Conservation (phyloP, 2,797 vertebrate species). For the Gambusia yucatana region DNA sequence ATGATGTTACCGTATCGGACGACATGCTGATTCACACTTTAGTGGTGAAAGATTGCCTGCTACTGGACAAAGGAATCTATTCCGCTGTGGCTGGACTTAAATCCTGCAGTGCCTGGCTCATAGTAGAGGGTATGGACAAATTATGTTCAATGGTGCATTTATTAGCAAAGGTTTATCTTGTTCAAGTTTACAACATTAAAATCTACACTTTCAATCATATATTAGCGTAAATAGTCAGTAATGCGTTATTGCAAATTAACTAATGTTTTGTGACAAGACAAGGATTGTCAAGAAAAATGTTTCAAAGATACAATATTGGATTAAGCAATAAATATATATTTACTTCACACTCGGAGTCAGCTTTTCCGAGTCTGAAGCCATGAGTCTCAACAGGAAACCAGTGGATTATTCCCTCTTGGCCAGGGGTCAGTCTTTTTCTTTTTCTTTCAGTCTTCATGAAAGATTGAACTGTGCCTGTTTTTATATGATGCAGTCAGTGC, state of each 20-base stretch:
- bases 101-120: constrained; percentile 87
- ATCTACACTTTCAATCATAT: not conserved
- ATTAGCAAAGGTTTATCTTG: not conserved
- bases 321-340: too few species aligned
- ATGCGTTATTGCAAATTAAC: not conserved
- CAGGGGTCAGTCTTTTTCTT: not conserved
- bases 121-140: constrained; percentile 83
- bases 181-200: not conserved
- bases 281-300: not conserved
- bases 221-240: not conserved
- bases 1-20: constrained; percentile 81
- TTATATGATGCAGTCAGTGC: not conserved
- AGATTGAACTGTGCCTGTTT: not conserved
- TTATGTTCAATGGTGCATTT: constrained; percentile 1
- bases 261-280: not conserved
- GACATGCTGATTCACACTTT: constrained; percentile 87
- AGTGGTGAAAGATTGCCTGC: constrained; percentile 78
- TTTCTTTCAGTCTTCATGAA: not conserved
- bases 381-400: not conserved
- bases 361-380: not conserved
- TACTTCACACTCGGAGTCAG: not conserved
- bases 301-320: not conserved
- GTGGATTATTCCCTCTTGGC: not conserved
- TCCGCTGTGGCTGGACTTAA: constrained; percentile 78
- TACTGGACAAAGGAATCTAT: constrained; percentile 87